A percentile compares a stretch with the other conserved stretches of the same genome.
Conservation (phyloP, 2,888 invertebrate genomes). For the Trichopoda pennipes region DNA sequence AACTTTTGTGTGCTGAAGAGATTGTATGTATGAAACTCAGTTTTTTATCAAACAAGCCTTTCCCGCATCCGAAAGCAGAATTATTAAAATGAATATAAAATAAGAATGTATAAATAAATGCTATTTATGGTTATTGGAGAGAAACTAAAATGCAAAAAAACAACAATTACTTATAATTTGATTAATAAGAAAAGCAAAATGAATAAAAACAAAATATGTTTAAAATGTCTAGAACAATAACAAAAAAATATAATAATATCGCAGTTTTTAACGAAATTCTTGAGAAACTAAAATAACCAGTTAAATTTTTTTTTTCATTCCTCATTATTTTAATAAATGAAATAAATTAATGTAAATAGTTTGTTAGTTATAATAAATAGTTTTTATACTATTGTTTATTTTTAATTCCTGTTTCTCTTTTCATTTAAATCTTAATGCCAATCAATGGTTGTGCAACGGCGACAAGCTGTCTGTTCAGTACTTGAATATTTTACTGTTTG, state of each 20-base stretch:
- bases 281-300: conserved; percentile 21
- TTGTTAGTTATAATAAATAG: not conserved
- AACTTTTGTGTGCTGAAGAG: conserved; percentile 29
- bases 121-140: conserved; percentile 41
- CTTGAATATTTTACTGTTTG: not conserved
- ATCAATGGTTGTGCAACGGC: not conserved
- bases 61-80: conserved; percentile 22
- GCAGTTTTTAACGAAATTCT: conserved; percentile 37
- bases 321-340: conserved; percentile 30
- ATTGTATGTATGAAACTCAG: conserved; percentile 29
- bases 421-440: conserved; percentile 1
- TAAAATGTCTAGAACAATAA: conserved; percentile 17
- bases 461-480: conserved; percentile 63
- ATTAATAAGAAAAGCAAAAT: conserved; percentile 29
- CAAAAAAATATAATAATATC: conserved; percentile 27
- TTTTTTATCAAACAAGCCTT: conserved; percentile 4
- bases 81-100: not conserved
- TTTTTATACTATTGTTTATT: conserved; percentile 17
- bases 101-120: not conserved
- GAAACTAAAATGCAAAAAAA: conserved; percentile 34
- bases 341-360: conserved; percentile 36
- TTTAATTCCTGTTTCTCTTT: not conserved
- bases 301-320: conserved; percentile 10
- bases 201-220: not conserved
- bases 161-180: conserved; percentile 45